Base-by-base conservation (phyloP, 1,140 invertebrate genomes). In the Hirudo medicinalis region DNA sequence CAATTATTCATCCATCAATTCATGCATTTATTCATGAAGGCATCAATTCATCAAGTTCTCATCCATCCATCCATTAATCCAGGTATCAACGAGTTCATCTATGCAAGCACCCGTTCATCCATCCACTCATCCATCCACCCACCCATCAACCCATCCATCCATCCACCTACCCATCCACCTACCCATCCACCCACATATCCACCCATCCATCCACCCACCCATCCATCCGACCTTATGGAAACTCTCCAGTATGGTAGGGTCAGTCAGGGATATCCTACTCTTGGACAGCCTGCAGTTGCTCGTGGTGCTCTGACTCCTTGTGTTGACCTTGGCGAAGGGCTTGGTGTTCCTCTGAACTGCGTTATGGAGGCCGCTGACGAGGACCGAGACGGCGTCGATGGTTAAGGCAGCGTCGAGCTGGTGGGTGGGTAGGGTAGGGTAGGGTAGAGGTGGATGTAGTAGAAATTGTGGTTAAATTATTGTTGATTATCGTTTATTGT, bases 351-450 rank as follows among this genome's bases (percentile, higher is more conserved):
- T 63, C 29, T 63, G 22, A 9, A 63, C 29, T 11, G 57, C 57
- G 8, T 32, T 63, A 6, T 22, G 22, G 11, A 63, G 57, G 2
- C 57, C 57, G 22, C 29, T 13, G 11, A n/a, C 57, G 9, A 63
- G 11, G 6, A 32, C 57, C 29, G 57, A 25, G 22, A 63, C 57
- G 3, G 57, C 22, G 57, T 63, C 57, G 11, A 63, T 63, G 22
- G 57, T 63, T 63, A 63, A 63, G 57, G 57, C 57, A 25, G 57
- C 29, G 19, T 63, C 29, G 22, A 63, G 57, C 57, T 49, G 43
- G 43, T 49, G 6, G 32, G 32, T 3, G 32, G 32, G 2, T 36
- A 36, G 32, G 6, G 32, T 36, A 2, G 32, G 6, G 32, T 2
- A 36, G 32, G 32, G 32, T 36, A 2, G 32, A 6, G 32, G 6